Evolutionary conservation across 64 coral and sea anemone genomes (phyloP).

Genomic region (Acropora yongei): DNA sequence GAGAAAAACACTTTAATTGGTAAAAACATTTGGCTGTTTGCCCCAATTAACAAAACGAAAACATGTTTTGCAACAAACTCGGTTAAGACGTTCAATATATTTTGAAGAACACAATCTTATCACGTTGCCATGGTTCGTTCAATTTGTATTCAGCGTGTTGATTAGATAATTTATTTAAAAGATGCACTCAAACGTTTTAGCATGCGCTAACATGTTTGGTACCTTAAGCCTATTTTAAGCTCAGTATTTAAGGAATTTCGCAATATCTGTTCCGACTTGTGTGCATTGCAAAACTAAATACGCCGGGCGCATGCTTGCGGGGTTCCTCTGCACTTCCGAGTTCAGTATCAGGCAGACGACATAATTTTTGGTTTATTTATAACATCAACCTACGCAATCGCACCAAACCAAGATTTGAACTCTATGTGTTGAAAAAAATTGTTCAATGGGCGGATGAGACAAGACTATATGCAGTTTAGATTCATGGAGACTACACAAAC

Average conservation of each 20-base stretch:
- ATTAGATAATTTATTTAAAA: neutral
- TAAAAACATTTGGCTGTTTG: neutral
- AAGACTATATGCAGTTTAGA: neutral
- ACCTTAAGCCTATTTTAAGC: too few species aligned
- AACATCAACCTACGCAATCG: neutral
- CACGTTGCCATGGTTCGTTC: neutral
- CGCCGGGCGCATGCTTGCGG: too few species aligned
- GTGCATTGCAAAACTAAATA: neutral
- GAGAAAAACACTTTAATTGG: neutral
- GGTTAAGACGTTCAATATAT: too few species aligned
- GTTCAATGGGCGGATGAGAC: neutral
- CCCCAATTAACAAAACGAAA: neutral
- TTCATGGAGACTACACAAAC: too few species aligned
- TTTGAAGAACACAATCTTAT: neutral
- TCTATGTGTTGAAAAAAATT: constrained; percentile 16
- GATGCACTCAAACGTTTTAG: too few species aligned
- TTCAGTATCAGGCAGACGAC: neutral
- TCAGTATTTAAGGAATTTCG: neutral
- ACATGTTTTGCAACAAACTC: too few species aligned
- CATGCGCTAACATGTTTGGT: too few species aligned
- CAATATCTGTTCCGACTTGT: neutral
- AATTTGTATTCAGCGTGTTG: neutral
- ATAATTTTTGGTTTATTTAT: constrained; percentile 3
- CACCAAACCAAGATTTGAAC: neutral
- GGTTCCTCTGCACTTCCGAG: too few species aligned